phyloP scores from a whole-genome alignment of 2,888 invertebrate genomes.

The Epirrhoe alternata region DNA sequence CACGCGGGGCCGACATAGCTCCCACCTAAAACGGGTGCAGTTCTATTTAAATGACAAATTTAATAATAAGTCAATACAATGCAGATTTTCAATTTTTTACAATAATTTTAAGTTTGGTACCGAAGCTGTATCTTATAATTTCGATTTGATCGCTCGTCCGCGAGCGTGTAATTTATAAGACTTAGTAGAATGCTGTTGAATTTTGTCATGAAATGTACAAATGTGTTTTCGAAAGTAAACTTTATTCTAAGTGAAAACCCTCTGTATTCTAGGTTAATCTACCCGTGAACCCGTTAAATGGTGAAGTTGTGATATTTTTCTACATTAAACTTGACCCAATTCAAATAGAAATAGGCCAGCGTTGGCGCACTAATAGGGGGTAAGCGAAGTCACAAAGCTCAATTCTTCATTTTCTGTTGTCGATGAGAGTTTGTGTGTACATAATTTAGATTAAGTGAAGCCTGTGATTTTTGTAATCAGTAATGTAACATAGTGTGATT shows the following conservation, averaged over 20 bases:
- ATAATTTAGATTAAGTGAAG: constrained; percentile 81
- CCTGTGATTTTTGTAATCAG: constrained; percentile 76
- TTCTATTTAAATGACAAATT: constrained; percentile 84
- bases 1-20: constrained; percentile 79
- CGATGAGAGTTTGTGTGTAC: constrained; percentile 81
- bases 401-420: constrained; percentile 75
- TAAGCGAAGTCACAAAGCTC: constrained; percentile 78
- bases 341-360: constrained; percentile 59
- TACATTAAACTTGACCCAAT: constrained; percentile 50
- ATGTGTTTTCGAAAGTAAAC: constrained; percentile 83
- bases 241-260: constrained; percentile 79
- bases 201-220: constrained; percentile 85
- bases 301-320: constrained; percentile 84
- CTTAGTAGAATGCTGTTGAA: constrained; percentile 83
- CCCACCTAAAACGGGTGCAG: constrained; percentile 83
- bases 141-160: constrained; percentile 65
- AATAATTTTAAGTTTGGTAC: constrained; percentile 78
- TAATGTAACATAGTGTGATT: constrained; percentile 68
- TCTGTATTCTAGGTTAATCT: constrained; percentile 82
- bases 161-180: constrained; percentile 79
- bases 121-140: constrained; percentile 68
- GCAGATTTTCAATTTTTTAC: constrained; percentile 78
- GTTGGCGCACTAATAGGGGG: constrained; percentile 63
- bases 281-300: constrained; percentile 74
- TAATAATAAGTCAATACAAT: constrained; percentile 82